Base-by-base conservation (phyloP, 2,888 invertebrate species). In the Chrysodeixis includens region DNA sequence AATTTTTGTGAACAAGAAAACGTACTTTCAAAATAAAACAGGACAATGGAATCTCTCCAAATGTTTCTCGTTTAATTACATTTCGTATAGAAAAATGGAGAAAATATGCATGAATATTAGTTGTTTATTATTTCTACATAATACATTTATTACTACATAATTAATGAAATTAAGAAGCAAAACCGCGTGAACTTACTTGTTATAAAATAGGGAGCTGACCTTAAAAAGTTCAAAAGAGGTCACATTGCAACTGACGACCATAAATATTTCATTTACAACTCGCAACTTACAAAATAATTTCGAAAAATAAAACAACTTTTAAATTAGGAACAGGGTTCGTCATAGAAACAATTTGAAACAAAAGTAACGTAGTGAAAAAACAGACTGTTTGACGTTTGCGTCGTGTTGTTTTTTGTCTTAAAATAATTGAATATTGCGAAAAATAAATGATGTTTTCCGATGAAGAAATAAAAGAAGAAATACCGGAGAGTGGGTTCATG, bases 371-470 rank as follows among this genome's bases (percentile, higher is more conserved):
- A 71, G 78, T 74, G 87, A 87, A 89, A 92, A 90, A 88, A 87
- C 81, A 82, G 86, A 87, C 83, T 86, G 87, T 88, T 90, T 81
- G 81, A 81, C 81, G 75, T 75, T 77, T 77, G 75, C 62, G 68
- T 64, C 79, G 77, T 79, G 90, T 90, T 90, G 88, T 87, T 89
- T 92, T 93, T 93, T 92, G 88, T 91, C 84, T 62, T 88, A 79
- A 87, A 94, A 93, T 90, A 94, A 92, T 93, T 93, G 92, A 93
- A 92, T 88, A 92, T 88, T 91, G 87, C 84, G 81, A 90, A 86
- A 90, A 92, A 91, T 90, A 91, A 93, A 93, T 89, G 88, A 95
- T 95, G 95, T 93, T 95, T 89, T 92, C 93, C 76, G 93, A 94
- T 82, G 94, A 94, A 70, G 94, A 94, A 91, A 93, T 93, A 90